These are phyloP conservation scores for Drosophila azteca DNA, from an alignment of 1,140 invertebrate genomes.

Conservation along the genomic window DNA sequence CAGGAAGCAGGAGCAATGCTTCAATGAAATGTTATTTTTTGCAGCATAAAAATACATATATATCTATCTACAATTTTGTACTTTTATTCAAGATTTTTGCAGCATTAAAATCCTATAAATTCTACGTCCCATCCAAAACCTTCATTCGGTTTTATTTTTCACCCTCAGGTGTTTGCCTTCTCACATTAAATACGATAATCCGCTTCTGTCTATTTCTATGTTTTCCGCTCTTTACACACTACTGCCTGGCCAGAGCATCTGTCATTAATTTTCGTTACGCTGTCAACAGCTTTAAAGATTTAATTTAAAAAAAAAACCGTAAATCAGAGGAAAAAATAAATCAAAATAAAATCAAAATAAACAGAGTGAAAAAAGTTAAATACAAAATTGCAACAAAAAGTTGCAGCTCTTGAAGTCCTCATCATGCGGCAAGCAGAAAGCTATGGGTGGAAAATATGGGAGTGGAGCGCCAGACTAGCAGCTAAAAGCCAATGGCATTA, in stretches of 20 bases:
- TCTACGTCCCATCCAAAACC: neutral
- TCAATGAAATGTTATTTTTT: too few relatives aligned
- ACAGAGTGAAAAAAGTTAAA: slow-evolving; percentile 22
- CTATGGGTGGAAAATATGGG: slow-evolving; percentile 17
- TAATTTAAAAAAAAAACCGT: slow-evolving; percentile 28
- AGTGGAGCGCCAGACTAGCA: slow-evolving; percentile 1
- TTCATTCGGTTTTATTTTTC: neutral
- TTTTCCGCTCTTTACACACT: too few relatives aligned
- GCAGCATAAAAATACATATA: too few relatives aligned
- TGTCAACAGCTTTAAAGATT: slow-evolving; percentile 23
- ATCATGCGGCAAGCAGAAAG: slow-evolving; percentile 16
- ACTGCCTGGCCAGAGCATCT: neutral
- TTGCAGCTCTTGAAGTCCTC: slow-evolving; percentile 36
- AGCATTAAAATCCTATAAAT: neutral
- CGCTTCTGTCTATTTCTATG: too few relatives aligned
- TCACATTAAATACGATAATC: too few relatives aligned
- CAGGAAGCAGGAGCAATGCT: too few relatives aligned
- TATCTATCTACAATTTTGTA: too few relatives aligned
- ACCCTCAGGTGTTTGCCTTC: neutral
- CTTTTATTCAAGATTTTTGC: neutral
- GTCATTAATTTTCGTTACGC: slow-evolving; percentile 10
- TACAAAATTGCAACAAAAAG: slow-evolving; percentile 38
- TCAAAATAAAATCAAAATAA: slow-evolving; percentile 11
- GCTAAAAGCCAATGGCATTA: slow-evolving; percentile 69
- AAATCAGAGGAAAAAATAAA: slow-evolving; percentile 11